These are phyloP conservation scores for Helleia helle DNA, from an alignment of 2,888 invertebrate species.

Conservation along the genomic window DNA sequence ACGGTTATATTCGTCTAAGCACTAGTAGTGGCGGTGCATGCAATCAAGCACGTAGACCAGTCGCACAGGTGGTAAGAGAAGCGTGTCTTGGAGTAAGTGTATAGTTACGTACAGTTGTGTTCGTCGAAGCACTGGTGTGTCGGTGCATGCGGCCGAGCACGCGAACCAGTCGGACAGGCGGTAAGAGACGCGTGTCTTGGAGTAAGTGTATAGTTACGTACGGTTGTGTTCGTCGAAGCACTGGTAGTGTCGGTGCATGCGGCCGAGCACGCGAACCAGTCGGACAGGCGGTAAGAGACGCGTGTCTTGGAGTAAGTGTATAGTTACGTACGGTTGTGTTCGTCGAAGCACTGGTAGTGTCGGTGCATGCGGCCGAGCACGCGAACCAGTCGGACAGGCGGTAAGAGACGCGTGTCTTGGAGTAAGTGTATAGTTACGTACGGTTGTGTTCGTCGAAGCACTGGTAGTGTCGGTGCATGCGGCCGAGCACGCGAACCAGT, in stretches of 20 bases:
- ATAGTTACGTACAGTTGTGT: too few relatives aligned
- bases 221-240: conserved; percentile 51
- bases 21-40: conserved; percentile 64
- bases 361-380: conserved; percentile 81
- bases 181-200: too few relatives aligned
- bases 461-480: conserved; percentile 65
- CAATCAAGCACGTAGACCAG: conserved; percentile 88
- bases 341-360: conserved; percentile 48
- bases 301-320: too few relatives aligned
- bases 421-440: too few relatives aligned
- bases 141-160: too few relatives aligned
- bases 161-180: too few relatives aligned
- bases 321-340: conserved; percentile 42
- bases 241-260: conserved; percentile 65
- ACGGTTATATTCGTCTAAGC: conserved; percentile 51
- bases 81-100: too few relatives aligned
- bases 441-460: conserved; percentile 51
- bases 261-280: conserved; percentile 89
- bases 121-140: too few relatives aligned
- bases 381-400: conserved; percentile 86
- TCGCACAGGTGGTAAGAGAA: conserved; percentile 84
- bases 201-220: too few relatives aligned
- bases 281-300: conserved; percentile 83
- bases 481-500: conserved; percentile 89
- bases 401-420: conserved; percentile 85